Evolutionary conservation across 2,888 invertebrate species (phyloP), one percentile per base, ranked within the genome.

Genomic region (Pseudoips prasinana): DNA sequence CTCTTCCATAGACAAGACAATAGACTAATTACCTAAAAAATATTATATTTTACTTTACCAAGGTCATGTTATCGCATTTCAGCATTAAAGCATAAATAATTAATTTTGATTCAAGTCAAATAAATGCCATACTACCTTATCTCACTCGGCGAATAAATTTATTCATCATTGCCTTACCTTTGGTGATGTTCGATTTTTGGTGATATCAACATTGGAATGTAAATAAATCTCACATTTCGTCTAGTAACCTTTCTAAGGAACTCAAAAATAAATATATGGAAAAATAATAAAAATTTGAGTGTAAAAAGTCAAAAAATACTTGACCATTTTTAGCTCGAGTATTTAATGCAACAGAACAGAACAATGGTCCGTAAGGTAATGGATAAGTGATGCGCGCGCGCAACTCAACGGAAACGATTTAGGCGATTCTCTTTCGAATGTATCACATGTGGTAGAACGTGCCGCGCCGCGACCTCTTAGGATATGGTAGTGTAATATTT

Each of bases 401-500:
- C 67, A 59, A 57, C 59, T 34, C 43, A 55, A 48, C 41, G 43
- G 41, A 45, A 49, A 55, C 53, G 42, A 44, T 48, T 46, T 50
- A 58, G 47, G 57, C 60, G 56, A 51, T 45, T 33, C 20, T 45
- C 37, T 58, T 58, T 54, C 46, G 33, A 52, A 51, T 58, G 41
- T 62, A 65, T 71, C 70, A 68, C 64, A 66, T 58, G 57, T 55
- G 55, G 59, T 55, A 52, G 63, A 63, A 64, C 54, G 57, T 57
- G 56, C 47, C 73, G 69, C 75, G 71, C 43, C 42, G 56, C 64
- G 65, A 58, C 39, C 58, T 68, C 73, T 88, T 87, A 89, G 58
- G 82, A 88, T 85, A 89, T 89, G 88, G 89, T 89, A 89, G 89
- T 89, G 89, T 89, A 89, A 88, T 89, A 89, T 89, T 89, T 89